These are phyloP conservation scores for Phyllotis vaccarum DNA, from an alignment of 2,797 vertebrate species.

Conservation along the genomic window DNA sequence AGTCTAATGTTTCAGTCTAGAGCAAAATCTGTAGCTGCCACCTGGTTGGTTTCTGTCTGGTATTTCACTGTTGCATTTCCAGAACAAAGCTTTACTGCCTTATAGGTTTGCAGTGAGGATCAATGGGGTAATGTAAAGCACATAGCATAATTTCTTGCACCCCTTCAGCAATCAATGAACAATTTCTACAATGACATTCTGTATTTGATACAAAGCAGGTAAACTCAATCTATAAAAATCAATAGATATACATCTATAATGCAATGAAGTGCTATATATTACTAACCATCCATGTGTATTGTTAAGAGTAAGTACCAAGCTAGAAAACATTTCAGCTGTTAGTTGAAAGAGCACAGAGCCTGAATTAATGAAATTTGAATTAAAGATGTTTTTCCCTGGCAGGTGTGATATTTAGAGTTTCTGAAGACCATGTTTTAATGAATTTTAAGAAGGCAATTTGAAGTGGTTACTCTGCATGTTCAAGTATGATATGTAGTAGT, in stretches of 20 bases:
- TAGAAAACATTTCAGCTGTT: constrained; percentile 24
- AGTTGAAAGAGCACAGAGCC: constrained; percentile 35
- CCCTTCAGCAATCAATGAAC: background rate
- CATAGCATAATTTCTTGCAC: background rate
- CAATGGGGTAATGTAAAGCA: constrained; percentile 13
- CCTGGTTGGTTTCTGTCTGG: background rate
- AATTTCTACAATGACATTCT: background rate
- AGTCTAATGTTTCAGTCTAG: background rate
- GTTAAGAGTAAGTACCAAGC: background rate
- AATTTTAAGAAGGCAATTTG: constrained; percentile 60
- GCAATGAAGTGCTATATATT: background rate
- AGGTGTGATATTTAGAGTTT: constrained; percentile 23
- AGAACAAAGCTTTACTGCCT: constrained; percentile 17
- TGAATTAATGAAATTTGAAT: constrained; percentile 59
- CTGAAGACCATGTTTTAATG: constrained; percentile 53
- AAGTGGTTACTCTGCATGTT: constrained; percentile 18
- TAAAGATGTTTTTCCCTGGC: constrained; percentile 22
- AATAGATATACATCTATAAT: constrained; percentile 4
- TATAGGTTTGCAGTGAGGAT: background rate
- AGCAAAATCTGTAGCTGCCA: background rate
- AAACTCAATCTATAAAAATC: background rate
- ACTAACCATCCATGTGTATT: constrained; percentile 19
- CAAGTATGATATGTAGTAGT: constrained; percentile 33
- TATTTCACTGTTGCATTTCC: constrained; percentile 6
- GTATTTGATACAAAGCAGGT: constrained; percentile 20